Evolutionary conservation across 2,113 vertebrate species (phyloP), one percentile per base, ranked within the genome.

Genomic region (Chloebia gouldiae): DNA sequence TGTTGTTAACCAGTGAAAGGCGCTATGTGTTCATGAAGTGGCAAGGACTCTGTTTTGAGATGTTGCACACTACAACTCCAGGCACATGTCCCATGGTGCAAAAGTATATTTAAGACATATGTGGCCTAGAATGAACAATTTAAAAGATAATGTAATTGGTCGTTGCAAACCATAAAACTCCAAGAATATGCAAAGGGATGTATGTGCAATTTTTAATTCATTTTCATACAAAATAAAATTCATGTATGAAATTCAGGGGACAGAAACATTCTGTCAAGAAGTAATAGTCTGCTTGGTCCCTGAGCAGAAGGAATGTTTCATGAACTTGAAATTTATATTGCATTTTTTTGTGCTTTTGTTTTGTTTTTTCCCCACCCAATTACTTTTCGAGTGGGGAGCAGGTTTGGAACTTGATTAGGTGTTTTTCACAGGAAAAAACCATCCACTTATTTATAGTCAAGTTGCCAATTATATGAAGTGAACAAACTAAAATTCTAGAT

Each of bases 161-260:
- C 22, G 6, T 53, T 84, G 19, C 40, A 68, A 78, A n/a, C 25
- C 7, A 7, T 53, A 81, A 44, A 86, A 44, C 13, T 66, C 20
- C 45, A 50, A 45, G 23, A 3, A 33, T 45, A 5, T 18, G 10
- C 15, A 35, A 60, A 42, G 8, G 27, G 10, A 35, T 54, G 19
- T 61, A 33, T 0, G 2, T 59, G 33, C 5, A 22, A 28, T 10
- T 14, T 37, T 25, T 27, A 6, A 17, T 39, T 6, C 2, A 23
- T 23, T 31, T 24, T 6, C 1, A 15, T 35, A 23, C 8, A 25
- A 11, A 81, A 37, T 57, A 86, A 88, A 86, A 61, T 16, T 35
- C 6, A 33, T 49, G 3, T 50, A 30, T 23, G 3, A 63, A 70
- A 66, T 72, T 71, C 44, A 82, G 40, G 35, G 24, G 37, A 31